These are phyloP conservation scores for Tyto alba DNA, from an alignment of 2,113 vertebrate species.

Conservation along the genomic window DNA sequence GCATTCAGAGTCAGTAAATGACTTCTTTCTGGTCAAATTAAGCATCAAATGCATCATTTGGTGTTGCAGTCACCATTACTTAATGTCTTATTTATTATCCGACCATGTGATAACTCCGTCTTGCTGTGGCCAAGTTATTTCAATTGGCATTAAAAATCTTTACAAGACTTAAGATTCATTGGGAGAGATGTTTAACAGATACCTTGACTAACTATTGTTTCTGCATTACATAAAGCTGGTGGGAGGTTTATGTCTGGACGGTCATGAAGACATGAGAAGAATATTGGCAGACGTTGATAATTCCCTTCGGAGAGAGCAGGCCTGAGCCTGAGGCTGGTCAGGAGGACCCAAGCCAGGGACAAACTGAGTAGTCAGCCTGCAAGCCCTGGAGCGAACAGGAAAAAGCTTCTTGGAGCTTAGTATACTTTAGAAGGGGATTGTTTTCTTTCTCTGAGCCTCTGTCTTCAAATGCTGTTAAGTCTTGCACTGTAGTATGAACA, in stretches of 20 bases:
- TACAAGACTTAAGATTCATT: not conserved
- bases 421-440: not conserved
- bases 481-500: not conserved
- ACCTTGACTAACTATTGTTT: not conserved
- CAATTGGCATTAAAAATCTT: not conserved
- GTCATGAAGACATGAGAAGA: not conserved
- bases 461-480: not conserved
- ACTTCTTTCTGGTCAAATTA: not conserved
- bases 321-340: not conserved
- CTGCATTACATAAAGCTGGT: not conserved
- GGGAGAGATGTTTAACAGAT: not conserved
- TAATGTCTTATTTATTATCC: not conserved
- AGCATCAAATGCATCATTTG: not conserved
- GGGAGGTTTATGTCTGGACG: not conserved
- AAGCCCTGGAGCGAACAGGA: not conserved
- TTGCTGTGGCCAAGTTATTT: not conserved
- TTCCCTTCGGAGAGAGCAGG: not conserved
- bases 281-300: not conserved
- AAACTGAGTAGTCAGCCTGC: not conserved
- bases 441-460: not conserved
- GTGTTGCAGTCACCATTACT: not conserved
- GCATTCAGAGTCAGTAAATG: not conserved
- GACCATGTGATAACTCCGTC: not conserved
- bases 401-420: not conserved
- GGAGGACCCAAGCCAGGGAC: not conserved